Percentiles rank a stretch among this genome's conserved stretches.
phyloP scores from a whole-genome alignment of 2,797 vertebrate genomes.

The Melanotaenia pygmaea region DNA sequence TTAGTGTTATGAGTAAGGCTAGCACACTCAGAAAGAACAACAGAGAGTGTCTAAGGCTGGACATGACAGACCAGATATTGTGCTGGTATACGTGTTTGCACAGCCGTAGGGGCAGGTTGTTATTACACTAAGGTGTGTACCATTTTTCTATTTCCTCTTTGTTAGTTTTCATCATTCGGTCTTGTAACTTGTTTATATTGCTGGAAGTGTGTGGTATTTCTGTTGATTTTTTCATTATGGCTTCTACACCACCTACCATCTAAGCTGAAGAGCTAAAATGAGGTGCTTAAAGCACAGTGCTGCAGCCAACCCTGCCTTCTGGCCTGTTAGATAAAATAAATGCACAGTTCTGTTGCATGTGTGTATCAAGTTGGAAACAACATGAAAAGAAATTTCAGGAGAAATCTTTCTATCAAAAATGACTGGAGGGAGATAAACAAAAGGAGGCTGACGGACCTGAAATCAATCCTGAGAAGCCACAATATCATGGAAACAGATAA shows the following conservation, averaged over 20 bases:
- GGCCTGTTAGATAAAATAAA: slow-evolving; percentile 49
- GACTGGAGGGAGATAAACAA: slow-evolving; percentile 47
- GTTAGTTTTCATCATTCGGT: slow-evolving; percentile 41
- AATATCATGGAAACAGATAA: slow-evolving; percentile 51
- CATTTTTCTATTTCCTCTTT: slow-evolving; percentile 40
- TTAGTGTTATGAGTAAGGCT: slow-evolving; percentile 43
- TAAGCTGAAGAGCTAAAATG: slow-evolving; percentile 46
- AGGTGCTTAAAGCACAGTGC: slow-evolving; percentile 42
- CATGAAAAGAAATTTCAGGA: slow-evolving; percentile 43
- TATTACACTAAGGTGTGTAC: slow-evolving; percentile 36
- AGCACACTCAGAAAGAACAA: slow-evolving; percentile 24
- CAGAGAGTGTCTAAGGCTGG: slow-evolving; percentile 6
- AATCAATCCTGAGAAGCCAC: slow-evolving; percentile 61
- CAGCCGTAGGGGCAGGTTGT: slow-evolving; percentile 19
- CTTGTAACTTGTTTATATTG: slow-evolving; percentile 41
- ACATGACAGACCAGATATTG: slow-evolving; percentile 48
- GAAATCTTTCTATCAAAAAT: slow-evolving; percentile 51
- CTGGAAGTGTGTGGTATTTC: slow-evolving; percentile 42
- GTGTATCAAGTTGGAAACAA: slow-evolving; percentile 6
- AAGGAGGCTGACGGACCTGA: slow-evolving; percentile 40
- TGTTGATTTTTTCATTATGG: slow-evolving; percentile 57
- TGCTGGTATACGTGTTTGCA: slow-evolving; percentile 25
- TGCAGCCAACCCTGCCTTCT: slow-evolving; percentile 48
- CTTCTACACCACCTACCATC: slow-evolving; percentile 57
- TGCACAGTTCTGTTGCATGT: slow-evolving; percentile 12